Evolutionary conservation across 1,140 invertebrate species (phyloP).

Genomic region (Drosophila erecta): DNA sequence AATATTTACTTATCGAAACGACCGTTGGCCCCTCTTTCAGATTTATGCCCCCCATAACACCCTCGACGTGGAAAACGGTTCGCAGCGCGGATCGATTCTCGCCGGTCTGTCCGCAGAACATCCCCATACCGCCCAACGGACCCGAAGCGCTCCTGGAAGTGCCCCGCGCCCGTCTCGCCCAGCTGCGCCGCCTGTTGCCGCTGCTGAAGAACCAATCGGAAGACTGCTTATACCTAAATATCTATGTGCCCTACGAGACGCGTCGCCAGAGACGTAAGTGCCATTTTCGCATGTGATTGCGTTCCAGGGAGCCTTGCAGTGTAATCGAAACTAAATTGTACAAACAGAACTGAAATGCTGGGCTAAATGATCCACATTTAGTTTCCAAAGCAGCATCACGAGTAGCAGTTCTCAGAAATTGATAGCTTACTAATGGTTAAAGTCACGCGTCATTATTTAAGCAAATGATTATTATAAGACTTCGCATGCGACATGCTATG

Average conservation of each 20-base stretch:
- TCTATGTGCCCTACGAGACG: slow-evolving; percentile 92
- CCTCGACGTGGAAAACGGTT: slow-evolving; percentile 93
- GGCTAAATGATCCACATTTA: too few relatives aligned
- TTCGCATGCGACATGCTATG: background rate
- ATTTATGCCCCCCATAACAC: slow-evolving; percentile 97
- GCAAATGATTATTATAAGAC: background rate
- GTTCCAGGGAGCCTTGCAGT: background rate
- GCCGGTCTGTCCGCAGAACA: slow-evolving; percentile 95
- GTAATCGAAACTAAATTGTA: background rate
- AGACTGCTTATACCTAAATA: slow-evolving; percentile 98
- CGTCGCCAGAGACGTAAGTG: slow-evolving; percentile 79
- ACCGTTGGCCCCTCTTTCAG: slow-evolving; percentile 76
- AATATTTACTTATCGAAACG: slow-evolving; percentile 49
- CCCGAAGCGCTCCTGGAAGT: slow-evolving; percentile 91
- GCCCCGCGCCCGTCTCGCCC: slow-evolving; percentile 91
- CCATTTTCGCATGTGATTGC: background rate
- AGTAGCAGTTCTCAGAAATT: too few relatives aligned
- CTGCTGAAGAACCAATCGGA: slow-evolving; percentile 96
- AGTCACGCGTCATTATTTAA: background rate
- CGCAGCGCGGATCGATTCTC: slow-evolving; percentile 92
- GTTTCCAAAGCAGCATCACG: too few relatives aligned
- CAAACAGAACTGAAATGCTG: background rate
- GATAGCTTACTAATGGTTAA: too few relatives aligned
- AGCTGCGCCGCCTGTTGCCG: slow-evolving; percentile 92
- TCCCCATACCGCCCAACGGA: slow-evolving; percentile 89